These are phyloP conservation scores for Mystacides longicornis DNA, from an alignment of 2,888 invertebrate species.

Conservation along the genomic window DNA sequence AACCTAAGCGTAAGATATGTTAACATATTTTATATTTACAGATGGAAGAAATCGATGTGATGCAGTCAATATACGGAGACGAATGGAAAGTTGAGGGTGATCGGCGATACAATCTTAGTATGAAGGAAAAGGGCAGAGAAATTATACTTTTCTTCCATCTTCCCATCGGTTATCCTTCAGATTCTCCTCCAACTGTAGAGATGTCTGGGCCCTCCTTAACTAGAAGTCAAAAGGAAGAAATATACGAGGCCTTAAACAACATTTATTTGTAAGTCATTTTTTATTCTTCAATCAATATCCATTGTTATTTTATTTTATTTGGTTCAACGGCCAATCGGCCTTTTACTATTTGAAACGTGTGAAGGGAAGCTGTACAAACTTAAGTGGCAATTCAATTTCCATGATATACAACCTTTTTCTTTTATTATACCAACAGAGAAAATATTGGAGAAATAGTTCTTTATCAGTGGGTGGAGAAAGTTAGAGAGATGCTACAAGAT, in stretches of 20 bases:
- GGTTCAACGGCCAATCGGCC: too few species aligned
- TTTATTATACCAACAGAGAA: too few species aligned
- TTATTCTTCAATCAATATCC: too few species aligned
- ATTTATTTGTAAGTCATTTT: slow-evolving; percentile 57
- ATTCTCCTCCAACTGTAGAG: slow-evolving; percentile 59
- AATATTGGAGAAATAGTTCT: slow-evolving; percentile 62
- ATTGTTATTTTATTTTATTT: too few species aligned
- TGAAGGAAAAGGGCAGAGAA: slow-evolving; percentile 38
- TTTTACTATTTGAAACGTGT: too few species aligned
- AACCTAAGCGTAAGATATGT: too few species aligned
- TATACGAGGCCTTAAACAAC: slow-evolving; percentile 52
- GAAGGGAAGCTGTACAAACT: too few species aligned
- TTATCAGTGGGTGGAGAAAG: slow-evolving; percentile 68
- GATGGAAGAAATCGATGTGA: slow-evolving; percentile 65
- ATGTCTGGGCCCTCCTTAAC: slow-evolving; percentile 65
- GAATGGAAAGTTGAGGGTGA: slow-evolving; percentile 59
- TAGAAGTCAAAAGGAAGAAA: slow-evolving; percentile 44
- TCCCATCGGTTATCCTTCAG: slow-evolving; percentile 56
- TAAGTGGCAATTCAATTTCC: too few species aligned
- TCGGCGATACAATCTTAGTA: slow-evolving; percentile 43
- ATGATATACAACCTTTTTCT: too few species aligned
- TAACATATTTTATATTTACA: too few species aligned
- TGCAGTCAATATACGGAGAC: slow-evolving; percentile 63
- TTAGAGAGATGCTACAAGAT: slow-evolving; percentile 51
- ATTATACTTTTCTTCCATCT: slow-evolving; percentile 57